Percentiles rank a stretch among this genome's conserved stretches.
phyloP scores from a whole-genome alignment of 2,888 invertebrate genomes.

The Deilephila elpenor region DNA sequence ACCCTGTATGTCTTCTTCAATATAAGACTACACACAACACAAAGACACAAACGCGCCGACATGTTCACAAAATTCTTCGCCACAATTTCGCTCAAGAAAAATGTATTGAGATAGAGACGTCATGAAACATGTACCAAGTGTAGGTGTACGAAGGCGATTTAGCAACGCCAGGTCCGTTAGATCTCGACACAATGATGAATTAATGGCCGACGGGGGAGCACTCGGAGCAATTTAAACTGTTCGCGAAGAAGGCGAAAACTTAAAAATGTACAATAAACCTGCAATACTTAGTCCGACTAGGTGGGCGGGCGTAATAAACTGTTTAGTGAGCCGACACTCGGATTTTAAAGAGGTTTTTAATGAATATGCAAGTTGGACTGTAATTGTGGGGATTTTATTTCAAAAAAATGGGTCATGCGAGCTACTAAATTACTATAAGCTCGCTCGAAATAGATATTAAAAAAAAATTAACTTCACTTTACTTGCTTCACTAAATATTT shows the following conservation, averaged over 20 bases:
- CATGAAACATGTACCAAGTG: constrained; percentile 27
- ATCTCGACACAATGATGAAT: constrained; percentile 69
- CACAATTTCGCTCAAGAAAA: constrained; percentile 30
- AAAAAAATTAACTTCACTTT: no score
- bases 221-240: constrained; percentile 58
- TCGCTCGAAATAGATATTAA: no score
- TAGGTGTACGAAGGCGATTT: constrained; percentile 38
- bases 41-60: not conserved
- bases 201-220: constrained; percentile 56
- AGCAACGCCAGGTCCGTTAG: constrained; percentile 41
- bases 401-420: no score
- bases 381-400: not conserved
- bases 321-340: not conserved
- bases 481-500: no score
- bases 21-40: not conserved
- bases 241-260: constrained; percentile 54
- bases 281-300: constrained; percentile 21
- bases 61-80: not conserved
- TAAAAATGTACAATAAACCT: constrained; percentile 43
- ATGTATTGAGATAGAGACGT: constrained; percentile 44
- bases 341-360: constrained; percentile 10
- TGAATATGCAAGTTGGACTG: not conserved
- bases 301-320: constrained; percentile 13
- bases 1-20: not conserved
- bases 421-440: no score